Evolutionary conservation across 2,113 vertebrate species (phyloP).

Genomic region (Odontesthes bonariensis): DNA sequence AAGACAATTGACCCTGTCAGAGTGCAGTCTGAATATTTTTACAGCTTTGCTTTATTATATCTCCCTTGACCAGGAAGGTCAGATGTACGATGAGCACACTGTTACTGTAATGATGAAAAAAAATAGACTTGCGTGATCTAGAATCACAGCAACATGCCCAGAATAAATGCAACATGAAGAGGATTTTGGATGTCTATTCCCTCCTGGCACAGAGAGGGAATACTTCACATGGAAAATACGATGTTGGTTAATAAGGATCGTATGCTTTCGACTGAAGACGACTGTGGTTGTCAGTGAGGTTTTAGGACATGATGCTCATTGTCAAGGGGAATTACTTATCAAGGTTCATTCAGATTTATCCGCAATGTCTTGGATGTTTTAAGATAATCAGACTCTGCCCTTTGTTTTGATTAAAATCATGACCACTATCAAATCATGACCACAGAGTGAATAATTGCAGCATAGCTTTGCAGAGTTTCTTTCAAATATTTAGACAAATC

Average conservation of each 20-base stretch:
- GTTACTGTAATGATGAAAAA: slow-evolving; percentile 50
- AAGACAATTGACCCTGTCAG: slow-evolving; percentile 35
- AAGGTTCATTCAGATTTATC: slow-evolving; percentile 25
- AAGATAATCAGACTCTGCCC: slow-evolving; percentile 10
- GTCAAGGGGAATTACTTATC: slow-evolving; percentile 55
- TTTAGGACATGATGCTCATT: slow-evolving; percentile 55
- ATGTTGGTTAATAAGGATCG: slow-evolving; percentile 59
- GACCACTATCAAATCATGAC: too few species aligned
- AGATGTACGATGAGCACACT: slow-evolving; percentile 24
- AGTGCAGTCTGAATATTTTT: slow-evolving; percentile 52
- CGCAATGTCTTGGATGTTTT: slow-evolving; percentile 24
- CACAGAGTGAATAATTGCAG: slow-evolving; percentile 3
- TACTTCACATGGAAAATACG: slow-evolving; percentile 64
- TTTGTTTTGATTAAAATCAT: slow-evolving; percentile 38
- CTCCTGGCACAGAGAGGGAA: slow-evolving; percentile 22
- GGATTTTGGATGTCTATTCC: slow-evolving; percentile 45
- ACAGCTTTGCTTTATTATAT: slow-evolving; percentile 55
- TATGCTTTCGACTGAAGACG: slow-evolving; percentile 38
- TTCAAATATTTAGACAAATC: background rate
- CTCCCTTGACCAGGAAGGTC: slow-evolving; percentile 54
- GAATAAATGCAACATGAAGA: slow-evolving; percentile 55
- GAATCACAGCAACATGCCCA: slow-evolving; percentile 50
- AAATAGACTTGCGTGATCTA: slow-evolving; percentile 51
- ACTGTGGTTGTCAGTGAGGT: slow-evolving; percentile 49
- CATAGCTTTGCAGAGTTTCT: background rate